A percentile compares a stretch with the other conserved stretches of the same genome.
Evolutionary conservation across 2,797 vertebrate species (phyloP).

Genomic region (Percopsis omiscomaycus): DNA sequence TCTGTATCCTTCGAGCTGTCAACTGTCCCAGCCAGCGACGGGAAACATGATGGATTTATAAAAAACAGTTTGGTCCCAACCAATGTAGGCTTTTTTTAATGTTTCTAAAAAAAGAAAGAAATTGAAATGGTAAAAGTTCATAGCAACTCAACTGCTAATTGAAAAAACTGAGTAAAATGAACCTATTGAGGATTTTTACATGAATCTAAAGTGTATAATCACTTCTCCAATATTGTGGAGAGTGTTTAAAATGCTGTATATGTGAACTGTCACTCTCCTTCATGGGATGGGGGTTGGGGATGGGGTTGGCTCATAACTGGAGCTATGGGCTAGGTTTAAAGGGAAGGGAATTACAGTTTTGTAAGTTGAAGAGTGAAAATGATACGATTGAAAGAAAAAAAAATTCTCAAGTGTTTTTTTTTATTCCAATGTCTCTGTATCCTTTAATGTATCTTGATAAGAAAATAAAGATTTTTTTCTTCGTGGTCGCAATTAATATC

Average conservation of each 20-base stretch:
- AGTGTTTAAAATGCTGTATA: conserved; percentile 59
- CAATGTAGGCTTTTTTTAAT: conserved; percentile 70
- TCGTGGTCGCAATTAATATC: conserved; percentile 63
- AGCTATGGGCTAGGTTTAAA: conserved; percentile 44
- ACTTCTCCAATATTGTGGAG: conserved; percentile 60
- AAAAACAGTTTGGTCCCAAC: conserved; percentile 59
- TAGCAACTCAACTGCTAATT: conserved; percentile 75
- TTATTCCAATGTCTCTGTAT: conserved; percentile 79
- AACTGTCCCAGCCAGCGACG: conserved; percentile 32
- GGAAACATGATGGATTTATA: conserved; percentile 56
- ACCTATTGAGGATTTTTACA: conserved; percentile 64
- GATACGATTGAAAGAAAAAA: conserved; percentile 70
- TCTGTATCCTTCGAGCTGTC: conserved; percentile 24
- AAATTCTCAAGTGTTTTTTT: conserved; percentile 72
- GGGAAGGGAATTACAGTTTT: conserved; percentile 66
- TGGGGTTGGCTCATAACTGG: conserved; percentile 26
- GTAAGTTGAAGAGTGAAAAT: conserved; percentile 72
- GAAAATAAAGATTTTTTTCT: conserved; percentile 81
- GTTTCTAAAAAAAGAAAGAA: conserved; percentile 59
- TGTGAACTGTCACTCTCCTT: conserved; percentile 63
- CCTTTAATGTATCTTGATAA: conserved; percentile 82
- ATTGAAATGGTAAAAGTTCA: conserved; percentile 66
- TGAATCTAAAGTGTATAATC: conserved; percentile 54
- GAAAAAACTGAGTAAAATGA: conserved; percentile 54
- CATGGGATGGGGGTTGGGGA: conserved; percentile 33